These are phyloP conservation scores for Rhagium mordax DNA, from an alignment of 2,888 invertebrate species.

Conservation along the genomic window DNA sequence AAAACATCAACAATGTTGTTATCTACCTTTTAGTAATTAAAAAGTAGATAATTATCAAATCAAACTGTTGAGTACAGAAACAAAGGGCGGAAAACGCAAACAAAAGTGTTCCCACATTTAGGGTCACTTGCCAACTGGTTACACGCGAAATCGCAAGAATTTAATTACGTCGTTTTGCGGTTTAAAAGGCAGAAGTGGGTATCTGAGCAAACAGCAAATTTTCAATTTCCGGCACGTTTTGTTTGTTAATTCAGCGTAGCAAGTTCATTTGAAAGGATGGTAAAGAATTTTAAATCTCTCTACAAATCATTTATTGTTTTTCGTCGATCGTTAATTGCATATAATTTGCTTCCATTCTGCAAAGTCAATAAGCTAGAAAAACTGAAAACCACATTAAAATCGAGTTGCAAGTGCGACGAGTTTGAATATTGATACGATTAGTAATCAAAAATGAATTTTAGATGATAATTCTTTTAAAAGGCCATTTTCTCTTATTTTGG, in stretches of 20 bases:
- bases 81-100: conserved; percentile 36
- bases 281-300: conserved; percentile 54
- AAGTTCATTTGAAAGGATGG: conserved; percentile 57
- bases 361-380: background rate
- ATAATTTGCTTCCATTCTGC: conserved; percentile 3
- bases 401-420: background rate
- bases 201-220: conserved; percentile 62
- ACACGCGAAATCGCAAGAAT: conserved; percentile 58
- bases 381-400: background rate
- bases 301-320: conserved; percentile 51
- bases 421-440: background rate
- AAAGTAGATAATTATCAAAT: conserved; percentile 39
- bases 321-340: conserved; percentile 20
- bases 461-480: too few species aligned
- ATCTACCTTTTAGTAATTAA: conserved; percentile 25
- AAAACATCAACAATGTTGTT: conserved; percentile 21
- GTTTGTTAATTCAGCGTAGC: conserved; percentile 60
- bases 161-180: conserved; percentile 61
- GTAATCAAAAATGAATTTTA: background rate
- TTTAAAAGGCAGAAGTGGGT: conserved; percentile 57
- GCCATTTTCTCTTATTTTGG: too few species aligned
- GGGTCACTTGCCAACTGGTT: conserved; percentile 56
- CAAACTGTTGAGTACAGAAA: conserved; percentile 34
- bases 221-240: conserved; percentile 64
- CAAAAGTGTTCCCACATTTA: conserved; percentile 42